These are phyloP conservation scores for Agrotis puta DNA, from an alignment of 2,888 invertebrate species.

Conservation along the genomic window DNA sequence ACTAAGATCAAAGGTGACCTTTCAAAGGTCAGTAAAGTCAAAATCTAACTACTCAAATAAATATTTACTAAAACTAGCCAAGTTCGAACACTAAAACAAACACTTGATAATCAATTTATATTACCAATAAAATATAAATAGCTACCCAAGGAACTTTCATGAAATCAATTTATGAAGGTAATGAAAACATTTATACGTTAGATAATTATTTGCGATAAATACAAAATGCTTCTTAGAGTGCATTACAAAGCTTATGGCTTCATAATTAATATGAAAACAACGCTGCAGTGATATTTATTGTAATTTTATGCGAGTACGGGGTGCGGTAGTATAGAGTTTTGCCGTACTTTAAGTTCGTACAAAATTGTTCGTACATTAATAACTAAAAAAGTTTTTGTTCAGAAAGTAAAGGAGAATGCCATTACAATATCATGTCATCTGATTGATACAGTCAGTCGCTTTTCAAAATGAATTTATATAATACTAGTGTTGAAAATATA, in stretches of 20 bases:
- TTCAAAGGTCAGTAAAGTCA: neutral
- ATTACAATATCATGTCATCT: too few relatives aligned
- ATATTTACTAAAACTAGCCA: neutral
- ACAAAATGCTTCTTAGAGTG: conserved; percentile 22
- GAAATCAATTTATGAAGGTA: conserved; percentile 30
- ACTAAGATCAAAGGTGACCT: neutral
- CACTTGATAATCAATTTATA: neutral
- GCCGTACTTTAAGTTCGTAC: conserved; percentile 35
- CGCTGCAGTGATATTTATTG: conserved; percentile 52
- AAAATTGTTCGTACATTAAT: too few relatives aligned
- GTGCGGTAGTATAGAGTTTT: neutral
- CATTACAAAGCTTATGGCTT: conserved; percentile 52
- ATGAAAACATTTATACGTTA: conserved; percentile 52
- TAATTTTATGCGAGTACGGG: conserved; percentile 58
- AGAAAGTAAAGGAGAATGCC: neutral
- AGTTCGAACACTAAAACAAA: neutral
- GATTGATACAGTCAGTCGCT: too few relatives aligned
- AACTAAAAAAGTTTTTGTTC: neutral
- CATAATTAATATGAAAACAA: conserved; percentile 60
- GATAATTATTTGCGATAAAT: conserved; percentile 31
- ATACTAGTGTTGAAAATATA: too few relatives aligned
- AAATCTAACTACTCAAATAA: neutral
- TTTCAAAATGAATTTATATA: too few relatives aligned
- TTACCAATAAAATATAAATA: conserved; percentile 16
- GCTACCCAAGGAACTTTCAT: conserved; percentile 16